A percentile compares a stretch with the other conserved stretches of the same genome.
Evolutionary conservation across 2,797 vertebrate species (phyloP).

Genomic region (Buceros bicornis): DNA sequence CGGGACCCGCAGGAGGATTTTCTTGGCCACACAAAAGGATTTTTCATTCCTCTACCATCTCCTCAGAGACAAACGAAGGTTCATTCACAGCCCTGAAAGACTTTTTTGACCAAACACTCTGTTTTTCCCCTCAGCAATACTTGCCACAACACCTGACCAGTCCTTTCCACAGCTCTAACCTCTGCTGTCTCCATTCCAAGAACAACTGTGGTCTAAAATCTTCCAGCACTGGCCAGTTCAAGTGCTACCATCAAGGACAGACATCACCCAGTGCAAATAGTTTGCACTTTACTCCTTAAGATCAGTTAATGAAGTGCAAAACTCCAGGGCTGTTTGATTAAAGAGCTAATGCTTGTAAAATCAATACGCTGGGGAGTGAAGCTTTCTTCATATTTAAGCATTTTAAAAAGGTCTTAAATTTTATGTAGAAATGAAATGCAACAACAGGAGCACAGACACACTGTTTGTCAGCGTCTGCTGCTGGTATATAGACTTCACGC

Average conservation of each 20-base stretch:
- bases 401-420: not conserved
- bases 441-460: not conserved
- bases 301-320: slow-evolving; percentile 53
- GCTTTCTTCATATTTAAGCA: not conserved
- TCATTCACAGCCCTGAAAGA: not conserved
- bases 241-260: not conserved
- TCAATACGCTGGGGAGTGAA: not conserved
- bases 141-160: rapidly evolving
- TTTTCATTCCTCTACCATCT: not conserved
- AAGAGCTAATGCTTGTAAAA: slow-evolving; percentile 19
- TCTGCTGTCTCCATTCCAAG: not conserved
- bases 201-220: not conserved
- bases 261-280: not conserved
- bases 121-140: not conserved
- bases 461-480: not conserved
- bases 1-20: not conserved
- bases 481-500: not conserved
- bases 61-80: not conserved
- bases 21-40: rapidly evolving
- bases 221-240: not conserved
- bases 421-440: not conserved
- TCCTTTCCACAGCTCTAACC: not conserved
- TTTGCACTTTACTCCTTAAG: not conserved
- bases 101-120: not conserved
- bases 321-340: slow-evolving; percentile 47